These are phyloP conservation scores for Phaonia tiefii DNA, from an alignment of 2,888 invertebrate species.

Conservation along the genomic window DNA sequence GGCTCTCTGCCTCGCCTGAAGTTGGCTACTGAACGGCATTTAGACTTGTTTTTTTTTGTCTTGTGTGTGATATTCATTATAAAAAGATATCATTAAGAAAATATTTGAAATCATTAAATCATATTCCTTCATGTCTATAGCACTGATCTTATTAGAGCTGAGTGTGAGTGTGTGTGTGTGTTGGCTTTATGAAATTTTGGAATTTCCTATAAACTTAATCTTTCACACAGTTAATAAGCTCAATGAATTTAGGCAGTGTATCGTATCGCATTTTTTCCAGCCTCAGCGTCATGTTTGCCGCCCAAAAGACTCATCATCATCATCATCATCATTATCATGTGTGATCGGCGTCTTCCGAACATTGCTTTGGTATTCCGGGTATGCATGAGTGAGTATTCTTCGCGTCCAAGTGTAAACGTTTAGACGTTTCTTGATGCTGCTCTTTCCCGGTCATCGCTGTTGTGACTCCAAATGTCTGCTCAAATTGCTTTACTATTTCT, in stretches of 20 bases:
- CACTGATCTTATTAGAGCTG: conserved; percentile 20
- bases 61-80: conserved; percentile 30
- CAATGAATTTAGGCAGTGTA: conserved; percentile 62
- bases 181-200: conserved; percentile 27
- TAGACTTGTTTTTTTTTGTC: conserved; percentile 11
- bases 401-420: not conserved
- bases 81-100: conserved; percentile 62
- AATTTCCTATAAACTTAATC: conserved; percentile 68
- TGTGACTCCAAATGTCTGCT: conserved; percentile 48
- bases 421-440: not conserved
- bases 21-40: conserved; percentile 58
- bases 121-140: conserved; percentile 56
- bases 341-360: too few relatives aligned
- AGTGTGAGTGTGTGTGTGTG: not conserved
- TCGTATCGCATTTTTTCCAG: conserved; percentile 34
- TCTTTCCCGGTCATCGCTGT: not conserved
- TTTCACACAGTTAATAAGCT: conserved; percentile 70
- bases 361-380: conserved; percentile 18
- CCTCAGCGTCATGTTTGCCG: not conserved
- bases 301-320: not conserved
- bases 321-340: too few relatives aligned
- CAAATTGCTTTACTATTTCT: conserved; percentile 5
- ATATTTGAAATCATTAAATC: conserved; percentile 67
- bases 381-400: not conserved
- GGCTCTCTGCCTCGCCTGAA: not conserved